Percentiles rank a stretch among this genome's conserved stretches.
phyloP scores from a whole-genome alignment of 2,113 vertebrate species.

The Notarius quadriscutis region DNA sequence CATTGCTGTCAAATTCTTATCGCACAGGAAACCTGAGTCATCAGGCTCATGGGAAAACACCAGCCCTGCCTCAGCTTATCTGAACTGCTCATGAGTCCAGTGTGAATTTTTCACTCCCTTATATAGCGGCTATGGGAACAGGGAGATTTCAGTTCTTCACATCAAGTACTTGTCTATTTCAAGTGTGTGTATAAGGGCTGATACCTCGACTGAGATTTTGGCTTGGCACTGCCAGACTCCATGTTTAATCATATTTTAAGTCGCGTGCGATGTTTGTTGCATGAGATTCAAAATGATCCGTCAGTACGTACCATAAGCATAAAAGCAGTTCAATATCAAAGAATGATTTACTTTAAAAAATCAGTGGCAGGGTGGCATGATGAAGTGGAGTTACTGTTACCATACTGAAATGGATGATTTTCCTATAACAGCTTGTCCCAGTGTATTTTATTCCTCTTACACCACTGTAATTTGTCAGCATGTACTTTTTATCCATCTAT shows the following conservation, averaged over 20 bases:
- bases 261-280: not conserved
- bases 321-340: not conserved
- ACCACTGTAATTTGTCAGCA: too few species aligned
- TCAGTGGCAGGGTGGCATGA: not conserved
- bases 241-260: not conserved
- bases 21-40: constrained; percentile 44
- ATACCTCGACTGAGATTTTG: not conserved
- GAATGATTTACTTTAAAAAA: not conserved
- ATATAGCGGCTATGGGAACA: constrained; percentile 45
- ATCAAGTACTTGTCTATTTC: constrained; percentile 32
- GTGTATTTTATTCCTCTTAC: not conserved
- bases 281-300: not conserved
- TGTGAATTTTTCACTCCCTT: constrained; percentile 39
- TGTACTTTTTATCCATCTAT: not conserved
- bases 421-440: not conserved
- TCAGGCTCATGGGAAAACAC: constrained; percentile 49
- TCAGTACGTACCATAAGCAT: not conserved
- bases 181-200: not conserved
- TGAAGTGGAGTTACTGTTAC: not conserved
- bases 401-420: not conserved
- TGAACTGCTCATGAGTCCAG: constrained; percentile 28
- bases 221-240: not conserved
- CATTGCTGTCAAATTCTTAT: constrained; percentile 29
- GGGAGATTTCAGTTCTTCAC: constrained; percentile 45
- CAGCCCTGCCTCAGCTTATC: constrained; percentile 35